These are phyloP conservation scores for Pseudolaguvia tuberculata DNA, from an alignment of 2,113 vertebrate genomes.

Conservation along the genomic window DNA sequence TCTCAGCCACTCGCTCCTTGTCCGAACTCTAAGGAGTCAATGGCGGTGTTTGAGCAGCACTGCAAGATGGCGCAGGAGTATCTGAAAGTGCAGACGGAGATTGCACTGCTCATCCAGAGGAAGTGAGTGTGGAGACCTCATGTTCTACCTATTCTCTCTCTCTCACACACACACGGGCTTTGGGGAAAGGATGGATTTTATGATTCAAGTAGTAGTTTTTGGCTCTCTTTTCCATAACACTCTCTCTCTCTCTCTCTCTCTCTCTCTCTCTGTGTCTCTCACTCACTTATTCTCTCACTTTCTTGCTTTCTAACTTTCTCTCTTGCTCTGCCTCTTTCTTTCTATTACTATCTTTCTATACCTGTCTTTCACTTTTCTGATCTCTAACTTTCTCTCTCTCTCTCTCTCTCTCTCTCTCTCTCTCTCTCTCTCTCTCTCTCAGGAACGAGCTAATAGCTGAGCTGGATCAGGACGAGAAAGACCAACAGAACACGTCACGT, in stretches of 20 bases:
- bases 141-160: not conserved
- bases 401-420: too few relatives aligned
- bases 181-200: too few relatives aligned
- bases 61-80: slow-evolving; percentile 99
- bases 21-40: slow-evolving; percentile 99
- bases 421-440: too few relatives aligned
- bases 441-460: slow-evolving; percentile 97
- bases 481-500: slow-evolving; percentile 98
- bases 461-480: slow-evolving; percentile 99
- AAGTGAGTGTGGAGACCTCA: slow-evolving; percentile 75
- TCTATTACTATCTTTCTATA: too few relatives aligned
- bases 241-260: too few relatives aligned
- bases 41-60: slow-evolving; percentile 99
- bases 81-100: slow-evolving; percentile 99
- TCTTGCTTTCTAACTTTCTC: too few relatives aligned
- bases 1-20: slow-evolving; percentile 93
- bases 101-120: slow-evolving; percentile 92
- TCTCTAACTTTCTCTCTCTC: too few relatives aligned
- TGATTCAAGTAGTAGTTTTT: too few relatives aligned
- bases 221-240: not conserved
- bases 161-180: not conserved
- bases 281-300: too few relatives aligned
- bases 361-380: too few relatives aligned
- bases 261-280: too few relatives aligned
- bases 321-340: not conserved